Evolutionary conservation across 2,113 vertebrate genomes (phyloP), one percentile per base, ranked within the genome.

Genomic region (Rhipidura dahli): DNA sequence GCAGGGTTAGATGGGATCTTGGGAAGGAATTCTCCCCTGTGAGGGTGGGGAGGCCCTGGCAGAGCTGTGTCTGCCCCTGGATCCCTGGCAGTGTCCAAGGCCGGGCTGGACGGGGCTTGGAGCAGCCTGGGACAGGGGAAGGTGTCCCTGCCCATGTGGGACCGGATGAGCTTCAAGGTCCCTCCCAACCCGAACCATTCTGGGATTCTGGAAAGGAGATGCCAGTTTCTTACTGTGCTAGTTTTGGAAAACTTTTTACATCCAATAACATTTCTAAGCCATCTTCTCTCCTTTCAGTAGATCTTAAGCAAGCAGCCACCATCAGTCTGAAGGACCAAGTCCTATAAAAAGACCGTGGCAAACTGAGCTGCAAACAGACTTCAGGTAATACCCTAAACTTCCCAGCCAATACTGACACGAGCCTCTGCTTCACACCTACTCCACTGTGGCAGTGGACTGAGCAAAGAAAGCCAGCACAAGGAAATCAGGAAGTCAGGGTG

Each of bases 391-490:
- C 57, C 8, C n/a, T n/a, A 3, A 7, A 3, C 21, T 70, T 61
- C 54, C 33, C 33, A 33, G 1, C 3, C 26, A 42, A 61, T 23
- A 59, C 0, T 11, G 4, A 30, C 4, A 4, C 0, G 2, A 42
- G 68, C 30, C 30, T 69, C 53, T 69, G 54, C 54, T 28, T 61
- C 59, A 35, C 4, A 2, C n/a, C 64, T 50, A 3, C 54, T 33
- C 42, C 83, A 61, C 40, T 2, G 2, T 2, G 8, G 51, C 70
- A 71, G 22, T 7, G 42, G 7, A 79, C 50, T 6, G n/a, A 68
- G 66, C 37, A 73, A 63, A 66, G 37, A 75, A 69, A 70, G 18
- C 42, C 70, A 90, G 69, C 44, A 39, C 44, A 83, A 81, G 77
- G 47, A 40, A 72, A 49, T 17, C 61, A n/a, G 68, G 37, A 69